Percentiles rank a stretch among this genome's conserved stretches.
Conservation (phyloP, 37 sponge, comb jelly and placozoan species). For the Dysidea cf. avara region DNA sequence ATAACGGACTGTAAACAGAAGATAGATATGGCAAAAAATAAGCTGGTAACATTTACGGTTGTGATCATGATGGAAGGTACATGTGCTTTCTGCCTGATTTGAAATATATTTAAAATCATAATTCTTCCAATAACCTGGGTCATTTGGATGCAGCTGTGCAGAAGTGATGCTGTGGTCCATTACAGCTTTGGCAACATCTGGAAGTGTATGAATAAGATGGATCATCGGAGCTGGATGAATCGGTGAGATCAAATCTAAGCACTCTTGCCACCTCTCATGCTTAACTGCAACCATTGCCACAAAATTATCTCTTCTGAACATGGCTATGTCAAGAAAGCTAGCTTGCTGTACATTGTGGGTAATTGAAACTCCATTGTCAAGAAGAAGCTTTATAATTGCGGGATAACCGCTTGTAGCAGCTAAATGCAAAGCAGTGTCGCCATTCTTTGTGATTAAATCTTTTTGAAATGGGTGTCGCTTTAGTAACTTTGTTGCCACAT, state of each 20-base stretch:
- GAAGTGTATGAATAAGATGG: constrained; percentile 60
- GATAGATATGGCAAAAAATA: too few species aligned
- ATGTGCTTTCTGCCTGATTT: not conserved
- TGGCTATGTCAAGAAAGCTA: constrained; percentile 76
- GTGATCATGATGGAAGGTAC: too few species aligned
- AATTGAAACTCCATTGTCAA: constrained; percentile 54
- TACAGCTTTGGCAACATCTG: constrained; percentile 73
- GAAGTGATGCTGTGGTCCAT: constrained; percentile 57
- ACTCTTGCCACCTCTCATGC: constrained; percentile 68
- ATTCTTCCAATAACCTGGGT: constrained; percentile 58
- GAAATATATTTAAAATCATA: constrained; percentile 85
- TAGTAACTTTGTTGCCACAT: constrained; percentile 30
- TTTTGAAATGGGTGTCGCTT: constrained; percentile 68
- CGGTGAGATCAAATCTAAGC: constrained; percentile 69
- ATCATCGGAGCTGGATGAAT: constrained; percentile 53
- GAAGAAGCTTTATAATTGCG: constrained; percentile 32
- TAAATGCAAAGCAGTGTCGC: constrained; percentile 74
- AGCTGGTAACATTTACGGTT: too few species aligned
- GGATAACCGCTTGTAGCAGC: constrained; percentile 63
- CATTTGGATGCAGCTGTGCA: constrained; percentile 5
- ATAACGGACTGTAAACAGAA: too few species aligned
- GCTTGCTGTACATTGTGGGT: constrained; percentile 49
- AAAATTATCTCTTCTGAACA: constrained; percentile 21
- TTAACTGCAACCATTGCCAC: not conserved
- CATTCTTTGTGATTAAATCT: constrained; percentile 46